Conservation (phyloP, 1,140 invertebrate genomes). For the Ceratosolen fusciceps region DNA sequence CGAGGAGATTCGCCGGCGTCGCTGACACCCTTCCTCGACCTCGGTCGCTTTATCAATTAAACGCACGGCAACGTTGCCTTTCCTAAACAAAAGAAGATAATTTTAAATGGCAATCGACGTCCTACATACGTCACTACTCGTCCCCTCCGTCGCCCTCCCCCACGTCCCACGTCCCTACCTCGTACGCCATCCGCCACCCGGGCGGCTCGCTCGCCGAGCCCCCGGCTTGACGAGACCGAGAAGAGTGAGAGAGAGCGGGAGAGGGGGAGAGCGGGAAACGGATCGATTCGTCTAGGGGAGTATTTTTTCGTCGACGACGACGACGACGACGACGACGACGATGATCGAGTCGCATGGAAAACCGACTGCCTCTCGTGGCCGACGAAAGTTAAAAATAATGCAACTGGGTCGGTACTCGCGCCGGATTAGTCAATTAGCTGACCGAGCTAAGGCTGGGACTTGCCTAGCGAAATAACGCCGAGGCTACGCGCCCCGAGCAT, state of each 20-base stretch:
- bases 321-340: not conserved
- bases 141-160: not conserved
- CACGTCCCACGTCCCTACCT: not conserved
- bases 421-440: slow-evolving; percentile 34
- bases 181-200: not conserved
- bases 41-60: not conserved
- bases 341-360: not conserved
- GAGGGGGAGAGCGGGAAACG: not conserved
- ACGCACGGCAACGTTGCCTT: not conserved
- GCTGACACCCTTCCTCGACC: too few species aligned
- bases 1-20: not conserved
- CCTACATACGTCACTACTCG: not conserved
- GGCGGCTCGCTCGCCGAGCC: not conserved
- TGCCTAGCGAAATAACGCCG: too few species aligned
- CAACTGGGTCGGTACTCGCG: slow-evolving; percentile 38
- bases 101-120: not conserved
- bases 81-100: not conserved
- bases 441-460: too few species aligned
- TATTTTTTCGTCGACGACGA: not conserved
- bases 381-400: slow-evolving; percentile 46
- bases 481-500: too few species aligned
- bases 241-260: too few species aligned
- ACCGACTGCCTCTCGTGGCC: slow-evolving; percentile 1
- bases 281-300: not conserved
- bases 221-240: not conserved